These are phyloP conservation scores for Ypsolopha sequella DNA, from an alignment of 2,888 invertebrate genomes.

Conservation along the genomic window DNA sequence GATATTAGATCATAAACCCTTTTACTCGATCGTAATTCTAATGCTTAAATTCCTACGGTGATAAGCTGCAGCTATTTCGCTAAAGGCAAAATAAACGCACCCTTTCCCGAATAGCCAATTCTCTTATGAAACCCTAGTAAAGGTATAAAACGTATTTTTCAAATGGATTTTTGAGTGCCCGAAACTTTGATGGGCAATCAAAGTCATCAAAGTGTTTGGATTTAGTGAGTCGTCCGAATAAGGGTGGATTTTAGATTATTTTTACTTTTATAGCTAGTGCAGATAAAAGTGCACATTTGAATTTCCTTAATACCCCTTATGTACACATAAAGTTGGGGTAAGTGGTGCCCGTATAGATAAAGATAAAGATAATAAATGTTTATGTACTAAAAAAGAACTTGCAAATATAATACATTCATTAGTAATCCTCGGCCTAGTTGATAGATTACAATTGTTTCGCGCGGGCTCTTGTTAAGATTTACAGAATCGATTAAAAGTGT, in stretches of 20 bases:
- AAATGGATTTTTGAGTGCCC: slow-evolving; percentile 70
- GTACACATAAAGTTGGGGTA: not conserved
- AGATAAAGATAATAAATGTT: too few species aligned
- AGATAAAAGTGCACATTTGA: slow-evolving; percentile 54
- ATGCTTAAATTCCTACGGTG: not conserved
- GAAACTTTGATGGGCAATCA: slow-evolving; percentile 62
- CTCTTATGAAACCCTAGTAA: slow-evolving; percentile 25
- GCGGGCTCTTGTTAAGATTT: too few species aligned
- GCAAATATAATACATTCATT: too few species aligned
- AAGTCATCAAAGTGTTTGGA: slow-evolving; percentile 63
- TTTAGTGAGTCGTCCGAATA: slow-evolving; percentile 37
- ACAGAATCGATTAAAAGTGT: too few species aligned
- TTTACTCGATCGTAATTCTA: not conserved
- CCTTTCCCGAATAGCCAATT: slow-evolving; percentile 37
- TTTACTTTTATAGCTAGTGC: slow-evolving; percentile 50
- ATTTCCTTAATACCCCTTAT: slow-evolving; percentile 22
- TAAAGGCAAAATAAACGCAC: slow-evolving; percentile 32
- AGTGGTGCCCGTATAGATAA: too few species aligned
- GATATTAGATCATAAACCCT: not conserved
- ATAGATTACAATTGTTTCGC: too few species aligned
- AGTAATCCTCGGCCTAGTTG: too few species aligned
- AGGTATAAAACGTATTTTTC: slow-evolving; percentile 59
- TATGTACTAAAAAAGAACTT: too few species aligned
- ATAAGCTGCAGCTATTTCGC: not conserved
- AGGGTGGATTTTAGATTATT: slow-evolving; percentile 46